Evolutionary conservation across 2,888 invertebrate genomes (phyloP).

Genomic region (Cephus pulcher): DNA sequence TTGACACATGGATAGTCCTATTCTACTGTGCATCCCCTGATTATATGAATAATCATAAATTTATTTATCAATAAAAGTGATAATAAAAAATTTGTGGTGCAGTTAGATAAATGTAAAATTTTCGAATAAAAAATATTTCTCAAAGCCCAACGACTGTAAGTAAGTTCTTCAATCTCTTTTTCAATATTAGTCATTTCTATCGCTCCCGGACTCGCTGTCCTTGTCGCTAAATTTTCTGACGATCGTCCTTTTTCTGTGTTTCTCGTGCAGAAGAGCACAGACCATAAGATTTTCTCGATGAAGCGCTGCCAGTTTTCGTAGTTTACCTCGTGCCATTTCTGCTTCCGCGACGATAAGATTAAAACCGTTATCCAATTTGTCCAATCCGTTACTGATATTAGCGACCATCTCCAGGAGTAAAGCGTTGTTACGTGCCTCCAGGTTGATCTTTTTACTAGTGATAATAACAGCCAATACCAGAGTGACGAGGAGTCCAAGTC

Average conservation of each 20-base stretch:
- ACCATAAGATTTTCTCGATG: constrained; percentile 44
- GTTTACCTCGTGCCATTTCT: constrained; percentile 33
- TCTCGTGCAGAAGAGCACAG: constrained; percentile 38
- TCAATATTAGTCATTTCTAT: neutral
- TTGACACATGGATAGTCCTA: neutral
- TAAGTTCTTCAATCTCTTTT: neutral
- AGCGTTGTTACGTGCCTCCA: constrained; percentile 34
- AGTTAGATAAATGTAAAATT: too few species aligned
- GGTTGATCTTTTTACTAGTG: constrained; percentile 27
- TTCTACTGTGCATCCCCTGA: neutral
- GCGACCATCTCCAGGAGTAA: constrained; percentile 43
- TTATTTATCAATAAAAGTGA: too few species aligned
- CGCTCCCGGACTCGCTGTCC: neutral
- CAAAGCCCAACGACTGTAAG: neutral
- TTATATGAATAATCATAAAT: neutral
- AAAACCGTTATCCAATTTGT: constrained; percentile 44
- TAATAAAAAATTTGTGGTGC: too few species aligned
- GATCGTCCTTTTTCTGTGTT: neutral
- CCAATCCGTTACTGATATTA: constrained; percentile 49
- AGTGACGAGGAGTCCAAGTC: constrained; percentile 32
- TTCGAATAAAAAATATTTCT: too few species aligned
- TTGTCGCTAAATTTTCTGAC: neutral
- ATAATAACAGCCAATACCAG: constrained; percentile 35
- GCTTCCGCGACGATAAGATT: constrained; percentile 42
- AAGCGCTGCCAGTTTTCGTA: constrained; percentile 33